Percentiles rank a stretch among this genome's conserved stretches.
Conservation (phyloP, 2,888 invertebrate species). For the Drosophila cognata region DNA sequence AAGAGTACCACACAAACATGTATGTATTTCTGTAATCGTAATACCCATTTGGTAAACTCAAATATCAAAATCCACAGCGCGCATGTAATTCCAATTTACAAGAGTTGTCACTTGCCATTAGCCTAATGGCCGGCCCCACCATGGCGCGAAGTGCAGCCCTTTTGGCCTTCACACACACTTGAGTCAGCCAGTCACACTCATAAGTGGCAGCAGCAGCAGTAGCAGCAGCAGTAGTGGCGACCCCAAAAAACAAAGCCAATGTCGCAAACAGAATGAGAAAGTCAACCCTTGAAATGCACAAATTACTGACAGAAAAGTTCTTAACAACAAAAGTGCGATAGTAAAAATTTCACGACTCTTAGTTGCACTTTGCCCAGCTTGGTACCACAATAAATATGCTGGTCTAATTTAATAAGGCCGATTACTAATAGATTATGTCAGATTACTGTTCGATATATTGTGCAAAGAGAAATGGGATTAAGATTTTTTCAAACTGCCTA, state of each 20-base stretch:
- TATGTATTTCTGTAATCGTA: not conserved
- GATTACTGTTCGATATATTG: not conserved
- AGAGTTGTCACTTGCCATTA: constrained; percentile 49
- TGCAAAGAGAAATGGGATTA: not conserved
- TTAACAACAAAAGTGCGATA: not conserved
- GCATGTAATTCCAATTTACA: constrained; percentile 47
- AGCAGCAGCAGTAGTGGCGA: constrained; percentile 6
- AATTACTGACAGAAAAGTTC: constrained; percentile 28
- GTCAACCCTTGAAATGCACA: constrained; percentile 40
- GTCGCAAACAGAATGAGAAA: constrained; percentile 47
- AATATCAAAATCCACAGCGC: constrained; percentile 22
- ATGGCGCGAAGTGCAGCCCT: constrained; percentile 27
- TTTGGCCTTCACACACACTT: constrained; percentile 46
- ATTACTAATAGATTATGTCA: not conserved
- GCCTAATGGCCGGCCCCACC: constrained; percentile 46
- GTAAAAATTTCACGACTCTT: not conserved
- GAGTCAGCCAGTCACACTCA: constrained; percentile 43
- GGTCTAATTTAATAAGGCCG: not conserved
- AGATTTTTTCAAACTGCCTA: not conserved
- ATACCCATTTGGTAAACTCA: constrained; percentile 2
- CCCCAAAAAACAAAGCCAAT: constrained; percentile 39
- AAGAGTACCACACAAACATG: not conserved
- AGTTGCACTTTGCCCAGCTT: not conserved
- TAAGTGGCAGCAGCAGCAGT: constrained; percentile 32
- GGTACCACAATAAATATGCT: not conserved